phyloP scores from a whole-genome alignment of 2,888 invertebrate genomes.

The Hirtodrosophila duncani region DNA sequence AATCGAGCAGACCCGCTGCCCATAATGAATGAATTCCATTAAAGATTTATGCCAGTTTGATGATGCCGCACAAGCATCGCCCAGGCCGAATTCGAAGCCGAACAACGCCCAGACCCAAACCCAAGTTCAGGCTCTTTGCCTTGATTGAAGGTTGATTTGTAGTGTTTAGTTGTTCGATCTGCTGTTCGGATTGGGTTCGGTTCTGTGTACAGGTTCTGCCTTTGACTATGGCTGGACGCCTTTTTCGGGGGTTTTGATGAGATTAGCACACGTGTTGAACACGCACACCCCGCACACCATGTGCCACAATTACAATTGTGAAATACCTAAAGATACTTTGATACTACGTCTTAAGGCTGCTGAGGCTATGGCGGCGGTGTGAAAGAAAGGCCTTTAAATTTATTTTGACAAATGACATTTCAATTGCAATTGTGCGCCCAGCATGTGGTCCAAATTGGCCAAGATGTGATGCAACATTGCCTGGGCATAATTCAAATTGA shows the following conservation, averaged over 20 bases:
- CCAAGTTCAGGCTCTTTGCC: slow-evolving; percentile 34
- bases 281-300: slow-evolving; percentile 53
- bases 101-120: slow-evolving; percentile 29
- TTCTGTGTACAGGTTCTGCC: slow-evolving; percentile 2
- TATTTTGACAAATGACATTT: slow-evolving; percentile 77
- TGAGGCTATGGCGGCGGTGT: slow-evolving; percentile 40
- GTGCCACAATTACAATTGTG: slow-evolving; percentile 15
- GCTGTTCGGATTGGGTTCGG: slow-evolving; percentile 14
- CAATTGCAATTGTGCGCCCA: slow-evolving; percentile 66
- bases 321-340: too few relatives aligned
- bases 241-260: slow-evolving; percentile 50
- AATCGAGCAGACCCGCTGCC: slow-evolving; percentile 46
- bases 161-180: slow-evolving; percentile 47
- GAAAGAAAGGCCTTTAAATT: slow-evolving; percentile 63
- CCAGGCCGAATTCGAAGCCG: slow-evolving; percentile 6
- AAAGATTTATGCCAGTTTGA: slow-evolving; percentile 76
- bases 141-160: slow-evolving; percentile 76
- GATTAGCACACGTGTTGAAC: slow-evolving; percentile 77
- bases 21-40: slow-evolving; percentile 72
- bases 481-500: slow-evolving; percentile 57
- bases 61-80: slow-evolving; percentile 71
- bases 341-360: background rate
- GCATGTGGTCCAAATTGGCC: slow-evolving; percentile 55
- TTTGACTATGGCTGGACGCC: slow-evolving; percentile 17
- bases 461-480: slow-evolving; percentile 19